Conservation (phyloP, 2,113 vertebrate genomes). For the Scartelaos histophorus region DNA sequence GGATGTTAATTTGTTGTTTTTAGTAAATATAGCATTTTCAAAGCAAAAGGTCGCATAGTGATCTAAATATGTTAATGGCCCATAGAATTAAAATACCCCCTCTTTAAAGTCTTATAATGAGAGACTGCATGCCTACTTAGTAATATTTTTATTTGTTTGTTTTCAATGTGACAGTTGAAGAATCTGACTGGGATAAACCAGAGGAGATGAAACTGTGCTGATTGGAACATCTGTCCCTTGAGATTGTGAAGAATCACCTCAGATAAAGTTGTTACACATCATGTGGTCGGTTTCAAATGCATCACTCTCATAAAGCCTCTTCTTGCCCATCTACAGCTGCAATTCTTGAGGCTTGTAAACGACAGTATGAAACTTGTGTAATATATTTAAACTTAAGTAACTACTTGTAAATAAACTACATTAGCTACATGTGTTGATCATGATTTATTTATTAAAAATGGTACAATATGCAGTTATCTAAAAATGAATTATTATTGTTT, state of each 20-base stretch:
- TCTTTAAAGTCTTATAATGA: background rate
- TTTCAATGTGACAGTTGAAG: conserved; percentile 73
- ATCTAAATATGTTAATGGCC: no score
- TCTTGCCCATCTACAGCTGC: background rate
- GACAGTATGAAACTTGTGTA: background rate
- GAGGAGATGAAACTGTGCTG: conserved; percentile 67
- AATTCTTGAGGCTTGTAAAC: background rate
- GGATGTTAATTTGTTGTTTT: no score
- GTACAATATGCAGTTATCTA: no score
- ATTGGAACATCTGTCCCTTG: background rate
- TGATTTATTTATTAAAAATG: background rate
- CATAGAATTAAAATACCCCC: no score
- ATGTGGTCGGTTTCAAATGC: background rate
- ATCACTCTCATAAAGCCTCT: background rate
- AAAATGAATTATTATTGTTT: no score
- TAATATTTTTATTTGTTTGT: background rate
- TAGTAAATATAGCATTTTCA: no score
- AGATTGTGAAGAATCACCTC: background rate
- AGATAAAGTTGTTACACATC: no score
- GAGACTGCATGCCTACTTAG: background rate
- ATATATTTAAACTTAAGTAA: background rate
- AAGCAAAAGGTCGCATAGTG: no score
- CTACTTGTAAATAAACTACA: background rate
- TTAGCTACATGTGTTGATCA: background rate
- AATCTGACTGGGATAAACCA: conserved; percentile 80